phyloP scores from a whole-genome alignment of 2,113 vertebrate species.

The Leucoraja erinaceus region DNA sequence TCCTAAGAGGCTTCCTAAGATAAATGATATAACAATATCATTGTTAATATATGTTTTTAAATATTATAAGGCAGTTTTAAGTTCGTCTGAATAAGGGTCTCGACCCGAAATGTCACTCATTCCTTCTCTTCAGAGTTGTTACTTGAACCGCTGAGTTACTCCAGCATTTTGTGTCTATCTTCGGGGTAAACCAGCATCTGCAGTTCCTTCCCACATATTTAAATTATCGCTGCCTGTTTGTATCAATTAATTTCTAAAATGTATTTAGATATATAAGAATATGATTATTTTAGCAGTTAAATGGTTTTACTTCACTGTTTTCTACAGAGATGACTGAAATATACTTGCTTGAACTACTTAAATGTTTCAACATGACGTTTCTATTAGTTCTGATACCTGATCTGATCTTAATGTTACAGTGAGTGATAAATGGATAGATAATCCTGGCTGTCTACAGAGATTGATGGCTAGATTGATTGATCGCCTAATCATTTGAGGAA shows the following conservation, averaged over 20 bases:
- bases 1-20: too few species aligned
- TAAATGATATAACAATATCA: not conserved
- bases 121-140: too few species aligned
- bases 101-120: too few species aligned
- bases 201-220: too few species aligned
- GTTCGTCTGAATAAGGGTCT: too few species aligned
- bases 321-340: slow-evolving; percentile 5
- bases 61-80: not conserved
- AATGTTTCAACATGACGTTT: slow-evolving; percentile 25
- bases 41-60: not conserved
- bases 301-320: slow-evolving; percentile 15
- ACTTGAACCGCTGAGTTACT: too few species aligned
- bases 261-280: not conserved
- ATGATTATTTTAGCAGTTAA: slow-evolving; percentile 30
- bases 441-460: slow-evolving; percentile 73
- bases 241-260: not conserved
- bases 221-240: not conserved
- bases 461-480: slow-evolving; percentile 79
- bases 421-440: slow-evolving; percentile 68
- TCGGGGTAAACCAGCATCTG: too few species aligned
- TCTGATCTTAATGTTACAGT: slow-evolving; percentile 71
- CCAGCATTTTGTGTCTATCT: too few species aligned
- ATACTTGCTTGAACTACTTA: slow-evolving; percentile 33
- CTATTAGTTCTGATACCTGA: slow-evolving; percentile 59
- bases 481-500: slow-evolving; percentile 78